Conservation (phyloP, 2,797 vertebrate species). For the Spheniscus humboldti region DNA sequence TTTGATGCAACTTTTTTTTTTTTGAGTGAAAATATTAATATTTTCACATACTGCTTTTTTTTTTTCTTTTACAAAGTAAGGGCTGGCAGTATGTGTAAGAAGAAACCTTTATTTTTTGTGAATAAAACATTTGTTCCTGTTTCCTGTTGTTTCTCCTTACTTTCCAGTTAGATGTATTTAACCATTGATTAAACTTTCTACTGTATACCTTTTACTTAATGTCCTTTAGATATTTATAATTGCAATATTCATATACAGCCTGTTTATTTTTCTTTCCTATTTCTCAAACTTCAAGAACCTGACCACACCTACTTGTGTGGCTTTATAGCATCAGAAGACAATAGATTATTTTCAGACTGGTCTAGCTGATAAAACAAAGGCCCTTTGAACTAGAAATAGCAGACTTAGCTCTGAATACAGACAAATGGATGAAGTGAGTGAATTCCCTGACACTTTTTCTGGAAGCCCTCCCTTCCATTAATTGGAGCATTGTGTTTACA, state of each 20-base stretch:
- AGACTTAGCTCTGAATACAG: not conserved
- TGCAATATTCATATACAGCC: not conserved
- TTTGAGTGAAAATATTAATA: not conserved
- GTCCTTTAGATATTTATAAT: not conserved
- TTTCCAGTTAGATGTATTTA: not conserved
- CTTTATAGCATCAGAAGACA: not conserved
- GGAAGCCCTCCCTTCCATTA: not conserved
- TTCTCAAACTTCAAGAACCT: not conserved
- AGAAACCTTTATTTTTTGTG: not conserved
- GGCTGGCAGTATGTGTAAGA: not conserved
- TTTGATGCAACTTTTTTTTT: not conserved
- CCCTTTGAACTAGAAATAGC: not conserved
- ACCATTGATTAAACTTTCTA: not conserved
- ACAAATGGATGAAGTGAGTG: not conserved
- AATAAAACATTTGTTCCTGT: not conserved
- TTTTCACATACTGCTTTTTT: not conserved
- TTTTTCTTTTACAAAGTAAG: not conserved
- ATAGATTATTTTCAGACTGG: not conserved
- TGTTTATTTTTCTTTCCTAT: not conserved
- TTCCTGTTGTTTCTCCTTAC: not conserved
- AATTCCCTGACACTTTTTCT: not conserved
- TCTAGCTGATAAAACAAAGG: not conserved
- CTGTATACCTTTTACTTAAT: not conserved
- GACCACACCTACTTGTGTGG: not conserved
- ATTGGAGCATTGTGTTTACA: conserved; percentile 6